Percentiles rank a stretch among this genome's conserved stretches.
Evolutionary conservation across 2,888 invertebrate species (phyloP).

Genomic region (Drosophila nr. medialis): DNA sequence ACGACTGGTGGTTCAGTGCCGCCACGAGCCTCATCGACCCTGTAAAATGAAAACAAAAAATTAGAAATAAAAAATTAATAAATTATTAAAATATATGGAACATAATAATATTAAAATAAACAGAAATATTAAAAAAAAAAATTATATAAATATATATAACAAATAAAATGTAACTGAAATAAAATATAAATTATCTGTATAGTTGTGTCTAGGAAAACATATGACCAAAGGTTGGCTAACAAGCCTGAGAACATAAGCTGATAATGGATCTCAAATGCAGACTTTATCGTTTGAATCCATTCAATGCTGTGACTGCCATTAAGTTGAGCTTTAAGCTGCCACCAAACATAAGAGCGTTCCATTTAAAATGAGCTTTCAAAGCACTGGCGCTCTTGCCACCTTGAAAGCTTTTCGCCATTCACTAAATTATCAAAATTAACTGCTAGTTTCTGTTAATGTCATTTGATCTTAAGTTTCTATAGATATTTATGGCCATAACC

Average conservation of each 20-base stretch:
- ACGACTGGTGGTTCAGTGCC: slow-evolving; percentile 85
- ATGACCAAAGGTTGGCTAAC: neutral
- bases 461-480: slow-evolving; percentile 1
- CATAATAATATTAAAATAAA: neutral
- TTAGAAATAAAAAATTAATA: slow-evolving; percentile 30
- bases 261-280: neutral
- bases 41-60: slow-evolving; percentile 53
- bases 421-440: neutral
- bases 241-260: neutral
- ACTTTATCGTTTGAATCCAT: neutral
- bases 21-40: slow-evolving; percentile 78
- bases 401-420: neutral
- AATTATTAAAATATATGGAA: slow-evolving; percentile 19
- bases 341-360: neutral
- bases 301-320: neutral
- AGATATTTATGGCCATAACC: neutral
- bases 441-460: neutral
- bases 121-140: neutral
- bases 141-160: neutral
- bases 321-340: slow-evolving; percentile 2
- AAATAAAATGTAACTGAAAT: neutral
- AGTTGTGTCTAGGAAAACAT: neutral
- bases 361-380: neutral
- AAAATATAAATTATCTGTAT: neutral
- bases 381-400: neutral